phyloP scores from a whole-genome alignment of 2,113 vertebrate genomes.

The Dunckerocampus dactyliophorus region DNA sequence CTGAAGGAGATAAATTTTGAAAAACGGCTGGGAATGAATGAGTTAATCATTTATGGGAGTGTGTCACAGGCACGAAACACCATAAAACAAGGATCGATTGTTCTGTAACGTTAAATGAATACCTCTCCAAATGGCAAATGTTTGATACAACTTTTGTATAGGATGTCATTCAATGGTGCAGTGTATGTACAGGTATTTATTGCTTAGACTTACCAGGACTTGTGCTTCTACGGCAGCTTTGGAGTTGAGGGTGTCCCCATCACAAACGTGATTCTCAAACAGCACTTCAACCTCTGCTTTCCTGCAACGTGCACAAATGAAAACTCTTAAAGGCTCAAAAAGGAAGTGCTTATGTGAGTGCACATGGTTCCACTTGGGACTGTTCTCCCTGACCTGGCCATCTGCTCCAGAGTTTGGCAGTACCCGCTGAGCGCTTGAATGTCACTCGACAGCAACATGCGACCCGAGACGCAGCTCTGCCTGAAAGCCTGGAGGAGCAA shows the following conservation, averaged over 20 bases:
- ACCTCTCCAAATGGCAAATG: too few relatives aligned
- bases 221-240: slow-evolving; percentile 58
- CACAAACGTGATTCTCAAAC: slow-evolving; percentile 49
- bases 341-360: neutral
- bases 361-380: neutral
- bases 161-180: too few relatives aligned
- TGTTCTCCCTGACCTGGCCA: slow-evolving; percentile 47
- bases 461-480: slow-evolving; percentile 39
- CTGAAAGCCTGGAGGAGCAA: slow-evolving; percentile 67
- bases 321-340: neutral
- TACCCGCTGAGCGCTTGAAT: slow-evolving; percentile 40
- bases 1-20: too few relatives aligned
- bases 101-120: too few relatives aligned
- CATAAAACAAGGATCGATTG: too few relatives aligned
- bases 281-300: slow-evolving; percentile 67
- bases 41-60: too few relatives aligned
- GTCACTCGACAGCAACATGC: slow-evolving; percentile 46
- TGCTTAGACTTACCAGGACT: slow-evolving; percentile 64
- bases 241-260: slow-evolving; percentile 19
- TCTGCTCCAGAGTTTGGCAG: slow-evolving; percentile 54
- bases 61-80: too few relatives aligned
- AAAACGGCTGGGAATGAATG: too few relatives aligned
- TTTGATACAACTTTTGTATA: too few relatives aligned
- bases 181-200: too few relatives aligned
- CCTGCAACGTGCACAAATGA: slow-evolving; percentile 46